phyloP scores from a whole-genome alignment of 2,888 invertebrate species.

The Helicoverpa assulta region DNA sequence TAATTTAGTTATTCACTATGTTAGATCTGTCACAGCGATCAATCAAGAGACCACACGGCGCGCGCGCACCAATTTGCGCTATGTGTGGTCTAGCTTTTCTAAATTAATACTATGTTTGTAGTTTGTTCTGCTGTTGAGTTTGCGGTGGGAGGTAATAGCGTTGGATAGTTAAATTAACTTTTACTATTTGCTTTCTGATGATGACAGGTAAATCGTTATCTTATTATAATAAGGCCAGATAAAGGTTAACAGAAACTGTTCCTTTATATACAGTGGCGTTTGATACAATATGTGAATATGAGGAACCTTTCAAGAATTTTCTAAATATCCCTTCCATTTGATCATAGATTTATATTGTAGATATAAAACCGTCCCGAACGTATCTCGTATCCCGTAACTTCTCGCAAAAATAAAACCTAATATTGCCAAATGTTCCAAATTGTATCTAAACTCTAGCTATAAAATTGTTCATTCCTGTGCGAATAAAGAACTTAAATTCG shows the following conservation, averaged over 20 bases:
- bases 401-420: constrained; percentile 3
- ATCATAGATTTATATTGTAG: not conserved
- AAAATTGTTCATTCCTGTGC: constrained; percentile 9
- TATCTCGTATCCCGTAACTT: not conserved
- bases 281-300: not conserved
- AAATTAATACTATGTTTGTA: constrained; percentile 21
- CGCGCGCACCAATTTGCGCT: constrained; percentile 28
- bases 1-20: constrained; percentile 22
- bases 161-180: constrained; percentile 5
- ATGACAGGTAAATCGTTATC: not conserved
- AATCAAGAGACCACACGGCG: constrained; percentile 37
- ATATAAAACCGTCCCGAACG: not conserved
- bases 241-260: not conserved
- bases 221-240: not conserved
- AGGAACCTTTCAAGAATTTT: not conserved
- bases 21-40: constrained; percentile 37
- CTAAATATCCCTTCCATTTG: not conserved
- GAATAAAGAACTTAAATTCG: constrained; percentile 21
- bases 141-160: constrained; percentile 6
- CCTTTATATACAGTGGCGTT: too few relatives aligned
- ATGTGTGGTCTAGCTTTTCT: constrained; percentile 54
- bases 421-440: not conserved
- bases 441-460: constrained; percentile 13
- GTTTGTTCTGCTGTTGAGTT: not conserved
- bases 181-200: not conserved